Conservation (phyloP, 2,113 vertebrate species). For the Burhinus oedicnemus region DNA sequence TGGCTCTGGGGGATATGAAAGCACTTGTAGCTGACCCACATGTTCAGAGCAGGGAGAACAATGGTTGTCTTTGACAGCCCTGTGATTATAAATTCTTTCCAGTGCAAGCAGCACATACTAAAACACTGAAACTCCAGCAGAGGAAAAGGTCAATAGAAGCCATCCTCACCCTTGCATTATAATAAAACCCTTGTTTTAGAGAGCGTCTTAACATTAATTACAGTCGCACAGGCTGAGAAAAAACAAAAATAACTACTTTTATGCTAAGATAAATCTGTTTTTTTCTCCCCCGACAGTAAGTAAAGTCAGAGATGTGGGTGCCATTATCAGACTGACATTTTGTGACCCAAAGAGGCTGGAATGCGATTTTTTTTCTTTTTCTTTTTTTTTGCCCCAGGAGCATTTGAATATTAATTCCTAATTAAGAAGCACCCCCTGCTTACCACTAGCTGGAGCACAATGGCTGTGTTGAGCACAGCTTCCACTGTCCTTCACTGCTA, state of each 20-base stretch:
- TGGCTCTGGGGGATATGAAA: slow-evolving; percentile 79
- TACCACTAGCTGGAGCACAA: slow-evolving; percentile 6
- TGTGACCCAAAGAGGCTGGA: slow-evolving; percentile 16
- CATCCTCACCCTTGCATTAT: slow-evolving; percentile 74
- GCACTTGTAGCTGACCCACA: slow-evolving; percentile 84
- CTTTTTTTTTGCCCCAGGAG: neutral
- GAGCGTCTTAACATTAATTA: slow-evolving; percentile 72
- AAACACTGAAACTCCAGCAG: slow-evolving; percentile 80
- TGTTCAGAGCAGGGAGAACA: slow-evolving; percentile 80
- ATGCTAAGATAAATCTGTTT: slow-evolving; percentile 67
- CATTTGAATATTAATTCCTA: slow-evolving; percentile 54
- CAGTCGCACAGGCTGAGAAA: slow-evolving; percentile 50
- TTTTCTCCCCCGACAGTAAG: slow-evolving; percentile 21
- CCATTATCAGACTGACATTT: slow-evolving; percentile 40
- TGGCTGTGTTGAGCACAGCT: neutral
- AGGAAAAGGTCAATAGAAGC: slow-evolving; percentile 81
- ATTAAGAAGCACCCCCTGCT: slow-evolving; percentile 27
- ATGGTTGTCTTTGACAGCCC: slow-evolving; percentile 84
- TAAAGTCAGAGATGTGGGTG: slow-evolving; percentile 36
- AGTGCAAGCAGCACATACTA: slow-evolving; percentile 82
- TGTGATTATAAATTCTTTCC: slow-evolving; percentile 86
- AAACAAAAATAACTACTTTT: slow-evolving; percentile 74
- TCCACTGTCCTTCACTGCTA: neutral
- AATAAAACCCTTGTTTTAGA: slow-evolving; percentile 78
- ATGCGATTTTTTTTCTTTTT: neutral